Evolutionary conservation across 2,113 vertebrate species (phyloP), one percentile per base, ranked within the genome.

Genomic region (Sturnus vulgaris): DNA sequence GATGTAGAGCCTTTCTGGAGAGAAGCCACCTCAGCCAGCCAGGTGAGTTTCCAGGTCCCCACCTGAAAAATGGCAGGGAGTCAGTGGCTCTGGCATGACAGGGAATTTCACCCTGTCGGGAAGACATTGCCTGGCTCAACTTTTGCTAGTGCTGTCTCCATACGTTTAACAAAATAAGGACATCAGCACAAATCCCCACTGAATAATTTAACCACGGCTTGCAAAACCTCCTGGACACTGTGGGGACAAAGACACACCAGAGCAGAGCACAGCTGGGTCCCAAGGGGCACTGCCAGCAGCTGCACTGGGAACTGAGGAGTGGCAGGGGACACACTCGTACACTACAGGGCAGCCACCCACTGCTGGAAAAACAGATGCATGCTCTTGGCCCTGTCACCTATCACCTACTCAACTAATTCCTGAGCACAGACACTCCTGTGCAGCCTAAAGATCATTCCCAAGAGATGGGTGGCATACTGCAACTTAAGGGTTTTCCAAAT

Each of bases 321-420:
- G 31, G 39, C 1, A 1, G 33, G 15, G 39, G 31, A 30, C 31
- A 61, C 6, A 3, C 19, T 39, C 0, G 0, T 35, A 24, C 3
- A 3, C 10, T 11, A 25, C 19, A 59, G 40, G 7, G 5, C 8
- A 3, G 35, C 23, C 65, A 70, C 30, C 11, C 30, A n/a, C 23
- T 0, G 1, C 47, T 42, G 33, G n/a, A 33, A 65, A 69, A 55
- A 6, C n/a, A 79, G 33, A 11, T 15, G 49, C 17, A 23, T 1
- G 15, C 37, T 39, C 55, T 27, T 49, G 50, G 25, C 25, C 39
- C 52, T n/a, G 14, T 9, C 82, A 71, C 33, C 44, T 15, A 12
- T 7, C 82, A 71, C 33, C 49, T 15, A 24, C 18, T 25, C 66
- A 90, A 2, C 31, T 11, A 18, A 61, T 11, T 82, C 77, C 66